These are phyloP conservation scores for Myotis davidii DNA, from an alignment of 2,113 vertebrate genomes.

Conservation along the genomic window DNA sequence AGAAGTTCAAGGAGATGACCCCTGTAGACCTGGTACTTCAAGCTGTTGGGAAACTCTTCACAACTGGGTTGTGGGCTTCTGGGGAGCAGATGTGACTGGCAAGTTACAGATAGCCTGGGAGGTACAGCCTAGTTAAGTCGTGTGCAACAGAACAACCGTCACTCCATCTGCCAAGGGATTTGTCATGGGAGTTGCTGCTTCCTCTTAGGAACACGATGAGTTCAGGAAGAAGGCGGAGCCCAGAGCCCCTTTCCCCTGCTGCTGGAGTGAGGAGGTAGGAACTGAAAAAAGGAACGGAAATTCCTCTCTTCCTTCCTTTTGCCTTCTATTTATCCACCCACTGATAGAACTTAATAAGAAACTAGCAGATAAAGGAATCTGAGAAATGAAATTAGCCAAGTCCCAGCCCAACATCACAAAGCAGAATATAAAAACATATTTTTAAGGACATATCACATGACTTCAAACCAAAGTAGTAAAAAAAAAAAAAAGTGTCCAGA, in stretches of 20 bases:
- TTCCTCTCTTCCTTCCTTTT: background rate
- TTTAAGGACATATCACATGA: conserved; percentile 11
- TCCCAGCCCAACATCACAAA: background rate
- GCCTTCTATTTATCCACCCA: background rate
- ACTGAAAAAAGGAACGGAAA: background rate
- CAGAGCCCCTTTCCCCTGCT: background rate
- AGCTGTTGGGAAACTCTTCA: background rate
- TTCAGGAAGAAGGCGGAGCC: background rate
- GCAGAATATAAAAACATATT: background rate
- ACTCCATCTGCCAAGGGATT: background rate
- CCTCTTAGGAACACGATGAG: background rate
- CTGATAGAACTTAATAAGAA: background rate
- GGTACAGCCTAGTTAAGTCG: background rate
- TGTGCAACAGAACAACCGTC: background rate
- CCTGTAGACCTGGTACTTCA: background rate
- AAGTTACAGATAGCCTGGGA: background rate
- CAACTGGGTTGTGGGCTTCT: background rate
- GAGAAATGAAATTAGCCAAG: background rate
- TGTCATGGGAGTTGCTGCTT: background rate
- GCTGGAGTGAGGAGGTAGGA: background rate
- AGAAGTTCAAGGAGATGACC: background rate
- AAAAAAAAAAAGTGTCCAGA: background rate
- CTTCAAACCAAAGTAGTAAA: conserved; percentile 21
- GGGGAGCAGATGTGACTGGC: background rate
- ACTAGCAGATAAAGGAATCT: background rate